A percentile compares a stretch with the other conserved stretches of the same genome.
Evolutionary conservation across 2,797 vertebrate genomes (phyloP).

Genomic region (Cetoscarus ocellatus): DNA sequence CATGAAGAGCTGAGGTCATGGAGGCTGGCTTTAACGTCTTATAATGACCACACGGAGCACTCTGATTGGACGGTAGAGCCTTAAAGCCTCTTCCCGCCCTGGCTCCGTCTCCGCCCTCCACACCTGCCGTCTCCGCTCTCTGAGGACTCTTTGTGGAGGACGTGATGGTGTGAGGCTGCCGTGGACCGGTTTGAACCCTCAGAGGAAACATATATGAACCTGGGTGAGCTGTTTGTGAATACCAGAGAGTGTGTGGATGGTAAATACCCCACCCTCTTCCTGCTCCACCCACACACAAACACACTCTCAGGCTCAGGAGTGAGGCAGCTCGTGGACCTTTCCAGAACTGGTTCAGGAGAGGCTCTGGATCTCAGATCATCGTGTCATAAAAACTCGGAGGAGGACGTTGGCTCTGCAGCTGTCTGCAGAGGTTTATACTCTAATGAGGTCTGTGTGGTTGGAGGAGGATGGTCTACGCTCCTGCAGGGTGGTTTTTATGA

Average conservation of each 20-base stretch:
- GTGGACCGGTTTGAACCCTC: slow-evolving; percentile 54
- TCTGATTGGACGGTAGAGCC: slow-evolving; percentile 13
- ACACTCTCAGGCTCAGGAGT: neutral
- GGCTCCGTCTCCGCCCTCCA: neutral
- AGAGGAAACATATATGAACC: slow-evolving; percentile 42
- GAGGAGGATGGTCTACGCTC: neutral
- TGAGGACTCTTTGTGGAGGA: slow-evolving; percentile 76
- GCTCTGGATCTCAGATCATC: too few species aligned
- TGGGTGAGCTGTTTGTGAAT: slow-evolving; percentile 37
- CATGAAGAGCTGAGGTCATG: slow-evolving; percentile 1
- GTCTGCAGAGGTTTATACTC: neutral
- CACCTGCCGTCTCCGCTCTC: slow-evolving; percentile 34
- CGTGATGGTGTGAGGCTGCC: slow-evolving; percentile 54
- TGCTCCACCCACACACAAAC: slow-evolving; percentile 28
- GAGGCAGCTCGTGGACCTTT: neutral
- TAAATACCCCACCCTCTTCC: slow-evolving; percentile 56
- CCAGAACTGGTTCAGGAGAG: slow-evolving; percentile 17
- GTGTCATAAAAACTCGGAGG: neutral
- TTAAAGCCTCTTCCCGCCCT: neutral
- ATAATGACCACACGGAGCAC: neutral
- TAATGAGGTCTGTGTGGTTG: neutral
- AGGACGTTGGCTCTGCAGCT: slow-evolving; percentile 7
- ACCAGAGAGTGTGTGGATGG: slow-evolving; percentile 11
- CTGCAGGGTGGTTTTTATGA: neutral
- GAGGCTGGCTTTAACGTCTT: neutral